phyloP scores from a whole-genome alignment of 2,113 vertebrate genomes.

The Ptyas mucosa region DNA sequence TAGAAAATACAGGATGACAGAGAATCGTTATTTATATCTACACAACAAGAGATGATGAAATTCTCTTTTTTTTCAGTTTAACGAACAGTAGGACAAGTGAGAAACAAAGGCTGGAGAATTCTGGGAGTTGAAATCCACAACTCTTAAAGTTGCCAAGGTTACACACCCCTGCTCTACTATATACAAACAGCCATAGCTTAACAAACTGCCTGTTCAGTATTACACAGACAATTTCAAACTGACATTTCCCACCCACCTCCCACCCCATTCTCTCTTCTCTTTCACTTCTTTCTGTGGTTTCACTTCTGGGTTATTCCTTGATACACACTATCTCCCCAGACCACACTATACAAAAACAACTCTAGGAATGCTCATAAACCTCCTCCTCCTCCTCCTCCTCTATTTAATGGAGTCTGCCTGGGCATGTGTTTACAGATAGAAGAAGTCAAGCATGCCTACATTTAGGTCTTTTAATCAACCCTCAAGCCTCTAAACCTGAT shows the following conservation, averaged over 20 bases:
- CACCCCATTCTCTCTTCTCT: neutral
- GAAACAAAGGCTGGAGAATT: neutral
- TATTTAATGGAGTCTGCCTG: neutral
- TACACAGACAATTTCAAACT: neutral
- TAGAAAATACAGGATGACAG: neutral
- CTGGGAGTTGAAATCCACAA: neutral
- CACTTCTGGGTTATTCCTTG: neutral
- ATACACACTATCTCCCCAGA: neutral
- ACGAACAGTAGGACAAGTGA: neutral
- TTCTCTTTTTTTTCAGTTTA: neutral
- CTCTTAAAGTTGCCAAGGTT: neutral
- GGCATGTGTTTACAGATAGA: neutral
- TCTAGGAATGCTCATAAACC: neutral
- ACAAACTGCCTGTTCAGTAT: neutral
- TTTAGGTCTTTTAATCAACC: neutral
- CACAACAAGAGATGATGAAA: neutral
- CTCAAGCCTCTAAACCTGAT: neutral
- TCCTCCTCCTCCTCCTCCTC: neutral
- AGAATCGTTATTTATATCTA: neutral
- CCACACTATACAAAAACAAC: neutral
- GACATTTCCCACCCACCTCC: accelerated
- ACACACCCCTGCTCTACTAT: neutral
- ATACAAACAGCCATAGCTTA: neutral
- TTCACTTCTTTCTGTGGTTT: neutral
- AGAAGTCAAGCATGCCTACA: neutral